phyloP scores from a whole-genome alignment of 53 echinoderm and acorn worm species.

The Zoroaster sp. region DNA sequence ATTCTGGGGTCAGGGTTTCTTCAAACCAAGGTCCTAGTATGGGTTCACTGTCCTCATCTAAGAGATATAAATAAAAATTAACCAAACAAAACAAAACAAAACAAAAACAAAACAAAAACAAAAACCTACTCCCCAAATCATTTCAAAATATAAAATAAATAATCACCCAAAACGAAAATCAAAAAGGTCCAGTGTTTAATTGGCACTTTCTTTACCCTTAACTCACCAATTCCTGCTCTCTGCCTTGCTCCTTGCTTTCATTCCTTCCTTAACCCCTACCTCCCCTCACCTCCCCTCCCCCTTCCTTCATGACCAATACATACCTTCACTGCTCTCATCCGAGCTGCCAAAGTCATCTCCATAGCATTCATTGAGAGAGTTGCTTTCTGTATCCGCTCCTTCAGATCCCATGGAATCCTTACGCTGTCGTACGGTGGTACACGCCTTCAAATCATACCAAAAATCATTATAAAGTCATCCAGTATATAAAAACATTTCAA shows the following conservation, averaged over 20 bases:
- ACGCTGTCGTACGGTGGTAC: constrained; percentile 63
- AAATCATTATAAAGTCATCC: not conserved
- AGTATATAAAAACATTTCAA: not conserved
- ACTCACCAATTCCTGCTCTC: too few species aligned
- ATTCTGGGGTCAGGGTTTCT: constrained; percentile 85
- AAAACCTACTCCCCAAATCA: not conserved
- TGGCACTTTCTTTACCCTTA: too few species aligned
- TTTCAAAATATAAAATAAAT: not conserved
- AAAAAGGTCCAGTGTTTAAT: too few species aligned
- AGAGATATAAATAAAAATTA: not conserved
- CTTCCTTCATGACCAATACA: not conserved
- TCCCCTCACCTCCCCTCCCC: not conserved
- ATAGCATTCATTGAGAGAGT: constrained; percentile 77
- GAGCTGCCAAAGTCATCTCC: constrained; percentile 84
- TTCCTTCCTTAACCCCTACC: not conserved
- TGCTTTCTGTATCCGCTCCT: constrained; percentile 71
- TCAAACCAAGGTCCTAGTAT: constrained; percentile 98
- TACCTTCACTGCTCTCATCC: constrained; percentile 85
- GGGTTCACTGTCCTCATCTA: constrained; percentile 99
- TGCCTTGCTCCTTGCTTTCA: too few species aligned
- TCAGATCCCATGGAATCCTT: constrained; percentile 70
- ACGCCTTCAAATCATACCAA: constrained; percentile 51
- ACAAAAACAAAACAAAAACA: not conserved
- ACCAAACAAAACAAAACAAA: not conserved
- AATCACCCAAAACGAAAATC: not conserved